These are phyloP conservation scores for Gasterosteus nipponicus DNA, from an alignment of 2,113 vertebrate genomes.

Conservation along the genomic window DNA sequence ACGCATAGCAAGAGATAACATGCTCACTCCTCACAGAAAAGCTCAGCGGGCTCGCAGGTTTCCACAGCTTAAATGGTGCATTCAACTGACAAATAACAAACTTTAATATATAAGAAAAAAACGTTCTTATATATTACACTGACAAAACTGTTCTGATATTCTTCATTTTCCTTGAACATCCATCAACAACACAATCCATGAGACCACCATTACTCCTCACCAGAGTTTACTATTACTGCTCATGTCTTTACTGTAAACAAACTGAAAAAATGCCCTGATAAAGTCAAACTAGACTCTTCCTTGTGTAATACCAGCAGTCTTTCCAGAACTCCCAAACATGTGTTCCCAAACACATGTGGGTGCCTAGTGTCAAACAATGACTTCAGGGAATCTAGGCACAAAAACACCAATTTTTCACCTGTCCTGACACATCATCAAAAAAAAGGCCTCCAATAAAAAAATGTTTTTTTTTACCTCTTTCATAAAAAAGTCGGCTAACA, in stretches of 20 bases:
- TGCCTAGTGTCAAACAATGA: slow-evolving; percentile 31
- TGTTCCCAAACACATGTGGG: not conserved
- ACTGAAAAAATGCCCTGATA: slow-evolving; percentile 54
- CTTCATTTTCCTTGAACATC: not conserved
- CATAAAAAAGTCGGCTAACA: slow-evolving; percentile 32
- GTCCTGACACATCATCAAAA: not conserved
- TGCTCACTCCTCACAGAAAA: not conserved
- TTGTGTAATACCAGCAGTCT: not conserved
- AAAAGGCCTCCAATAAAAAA: slow-evolving; percentile 24
- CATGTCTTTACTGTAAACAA: slow-evolving; percentile 55
- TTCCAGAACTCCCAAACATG: slow-evolving; percentile 38
- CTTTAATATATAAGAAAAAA: not conserved
- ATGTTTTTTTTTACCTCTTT: slow-evolving; percentile 21
- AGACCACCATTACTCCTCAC: not conserved
- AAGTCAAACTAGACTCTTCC: slow-evolving; percentile 36
- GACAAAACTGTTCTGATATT: not conserved
- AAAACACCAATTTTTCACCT: slow-evolving; percentile 13
- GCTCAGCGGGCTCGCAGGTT: not conserved
- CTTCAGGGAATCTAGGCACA: slow-evolving; percentile 5
- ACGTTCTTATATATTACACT: not conserved
- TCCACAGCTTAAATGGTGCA: not conserved
- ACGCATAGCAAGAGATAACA: not conserved
- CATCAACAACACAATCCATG: not conserved
- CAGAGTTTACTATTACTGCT: slow-evolving; percentile 14
- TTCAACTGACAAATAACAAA: not conserved